phyloP scores from a whole-genome alignment of 2,113 vertebrate genomes.

The Melozone crissalis region DNA sequence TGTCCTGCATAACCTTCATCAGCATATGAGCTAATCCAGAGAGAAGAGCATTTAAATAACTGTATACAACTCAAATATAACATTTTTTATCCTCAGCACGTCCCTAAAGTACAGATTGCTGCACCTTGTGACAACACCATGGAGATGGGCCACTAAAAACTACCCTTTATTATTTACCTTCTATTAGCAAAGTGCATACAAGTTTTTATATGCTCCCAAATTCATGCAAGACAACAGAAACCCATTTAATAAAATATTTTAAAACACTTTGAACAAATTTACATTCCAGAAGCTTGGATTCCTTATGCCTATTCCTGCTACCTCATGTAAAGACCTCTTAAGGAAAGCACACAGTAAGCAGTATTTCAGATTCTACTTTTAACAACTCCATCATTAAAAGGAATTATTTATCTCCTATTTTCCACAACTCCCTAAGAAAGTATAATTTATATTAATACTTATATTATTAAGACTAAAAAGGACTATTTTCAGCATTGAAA shows the following conservation, averaged over 20 bases:
- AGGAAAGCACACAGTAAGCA: neutral
- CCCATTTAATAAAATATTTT: neutral
- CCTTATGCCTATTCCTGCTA: neutral
- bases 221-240: neutral
- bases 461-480: neutral
- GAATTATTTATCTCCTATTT: neutral
- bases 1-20: neutral
- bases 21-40: neutral
- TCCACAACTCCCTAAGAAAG: neutral
- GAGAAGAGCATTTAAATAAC: neutral
- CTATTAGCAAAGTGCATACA: rapidly evolving
- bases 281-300: neutral
- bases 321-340: neutral
- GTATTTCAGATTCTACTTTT: neutral
- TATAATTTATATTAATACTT: neutral
- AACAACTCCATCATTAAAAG: neutral
- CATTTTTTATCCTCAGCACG: neutral
- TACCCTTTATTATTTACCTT: neutral
- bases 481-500: neutral
- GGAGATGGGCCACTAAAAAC: neutral
- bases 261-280: neutral
- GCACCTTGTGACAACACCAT: neutral
- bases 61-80: neutral
- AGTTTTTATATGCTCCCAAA: neutral
- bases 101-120: neutral